Conservation (phyloP, 2,113 vertebrate species). For the Megalops atlanticus region DNA sequence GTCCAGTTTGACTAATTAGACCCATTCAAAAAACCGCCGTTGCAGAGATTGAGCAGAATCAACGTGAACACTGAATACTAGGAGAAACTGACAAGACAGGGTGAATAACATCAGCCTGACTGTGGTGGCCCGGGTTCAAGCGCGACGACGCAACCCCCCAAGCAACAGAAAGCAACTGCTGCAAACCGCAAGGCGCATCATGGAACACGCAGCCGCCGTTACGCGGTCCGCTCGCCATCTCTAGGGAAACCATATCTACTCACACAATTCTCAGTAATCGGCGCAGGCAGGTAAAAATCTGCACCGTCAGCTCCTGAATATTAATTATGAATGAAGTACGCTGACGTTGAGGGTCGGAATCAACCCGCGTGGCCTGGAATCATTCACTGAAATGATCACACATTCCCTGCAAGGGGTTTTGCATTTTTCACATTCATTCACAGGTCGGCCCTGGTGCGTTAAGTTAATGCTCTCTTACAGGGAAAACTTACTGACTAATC, state of each 20-base stretch:
- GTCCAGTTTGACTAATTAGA: no score
- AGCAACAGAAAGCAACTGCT: background rate
- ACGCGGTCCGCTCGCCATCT: background rate
- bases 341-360: no score
- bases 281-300: background rate
- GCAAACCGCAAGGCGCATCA: slow-evolving; percentile 15
- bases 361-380: no score
- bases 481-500: background rate
- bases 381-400: background rate
- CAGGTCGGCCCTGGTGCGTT: no score
- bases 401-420: background rate
- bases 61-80: no score
- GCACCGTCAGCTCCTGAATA: background rate
- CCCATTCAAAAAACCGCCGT: no score
- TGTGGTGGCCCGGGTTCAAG: background rate
- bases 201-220: background rate
- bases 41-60: no score
- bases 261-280: background rate
- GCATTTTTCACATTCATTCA: background rate
- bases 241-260: background rate
- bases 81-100: background rate
- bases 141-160: background rate
- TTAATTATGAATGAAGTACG: slow-evolving; percentile 4
- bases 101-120: background rate
- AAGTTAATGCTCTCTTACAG: background rate